Evolutionary conservation across 2,797 vertebrate species (phyloP), one percentile per base, ranked within the genome.

Genomic region (Buphagus erythrorhynchus): DNA sequence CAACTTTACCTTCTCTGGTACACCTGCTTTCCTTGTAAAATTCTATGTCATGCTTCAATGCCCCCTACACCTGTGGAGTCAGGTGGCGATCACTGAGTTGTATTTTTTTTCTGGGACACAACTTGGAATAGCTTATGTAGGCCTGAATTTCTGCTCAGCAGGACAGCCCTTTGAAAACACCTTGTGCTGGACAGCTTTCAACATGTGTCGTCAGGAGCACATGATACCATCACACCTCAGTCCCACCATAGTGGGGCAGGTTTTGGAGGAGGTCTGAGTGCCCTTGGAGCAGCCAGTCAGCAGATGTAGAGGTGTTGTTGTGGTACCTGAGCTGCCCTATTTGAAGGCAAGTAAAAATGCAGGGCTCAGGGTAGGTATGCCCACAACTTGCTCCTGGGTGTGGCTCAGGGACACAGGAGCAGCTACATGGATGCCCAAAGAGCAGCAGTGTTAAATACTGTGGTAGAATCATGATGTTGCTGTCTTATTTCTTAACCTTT

Each of bases 401-500:
- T 62, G 28, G 28, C 48, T 65, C 29, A 62, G 58, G 33, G 33
- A 52, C n/a, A 38, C 2, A 46, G 19, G 10, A 83, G 49, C 59
- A 80, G 29, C 48, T 55, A 57, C 5, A 5, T 15, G 43, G 18
- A n/a, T 72, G 62, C 25, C 10, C 35, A 35, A 48, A 88, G 42
- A 80, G 33, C 9, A 52, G 5, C 5, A 12, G 7, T 15, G 4
- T 61, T 86, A 67, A 93, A 65, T 43, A 29, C n/a, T 43, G 1
- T 61, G 57, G 19, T 46, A 83, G 31, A 46, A 11, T 77, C 38
- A 28, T 42, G 43, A 76, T 40, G 35, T 25, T 77, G 35, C 54
- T 88, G 18, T 17, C 28, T 75, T 86, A 43, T 86, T 94, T 90
- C 63, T 93, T 84, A 90, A 84, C n/a, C 29, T 93, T 90, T 86